Evolutionary conservation across 2,888 invertebrate genomes (phyloP), one percentile per base, ranked within the genome.

Genomic region (Rhagophthalmus giganteus): DNA sequence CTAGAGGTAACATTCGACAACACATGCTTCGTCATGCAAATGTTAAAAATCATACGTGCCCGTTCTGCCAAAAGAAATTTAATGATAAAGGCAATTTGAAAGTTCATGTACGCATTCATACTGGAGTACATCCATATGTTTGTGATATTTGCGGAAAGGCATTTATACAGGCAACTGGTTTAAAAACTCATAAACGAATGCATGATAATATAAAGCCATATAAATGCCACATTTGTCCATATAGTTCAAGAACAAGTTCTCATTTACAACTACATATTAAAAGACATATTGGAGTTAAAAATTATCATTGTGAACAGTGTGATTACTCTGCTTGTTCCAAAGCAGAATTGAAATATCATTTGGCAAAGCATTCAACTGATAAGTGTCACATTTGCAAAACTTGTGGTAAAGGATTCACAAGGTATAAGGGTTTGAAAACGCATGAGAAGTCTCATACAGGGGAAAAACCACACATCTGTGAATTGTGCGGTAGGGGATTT

Each of bases 361-460:
- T 55, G 10, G 63, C 66, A 10, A 66, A 66, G n/a, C 71, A 68
- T 38, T 67, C 67, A 2, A 64, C 55, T 11, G 30, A 64, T 20
- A 70, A 69, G 41, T 68, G 68, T 1, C 66, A 57, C 33, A 60
- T 54, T 13, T 69, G 68, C 50, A 64, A 65, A 2, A 63, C 68
- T 7, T 69, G 69, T 35, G 53, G 55, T 5, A 68, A 67, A 55
- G 58, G 61, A 8, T 65, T 64, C 50, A 61, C 58, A 33, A 56
- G 69, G 14, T 58, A 46, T 10, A 68, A 64, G 48, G 67, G 60
- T 47, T 57, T 71, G 25, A 60, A 61, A 39, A 63, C 65, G 2
- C 71, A 71, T 52, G 38, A 54, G 1, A 67, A 65, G 55, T 67
- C 63, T 9, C 70, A 70, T 27, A 59, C 64, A 0, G 66, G 66